A percentile compares a stretch with the other conserved stretches of the same genome.
These are phyloP conservation scores for Megaleporinus macrocephalus DNA, from an alignment of 2,113 vertebrate species.

Conservation along the genomic window DNA sequence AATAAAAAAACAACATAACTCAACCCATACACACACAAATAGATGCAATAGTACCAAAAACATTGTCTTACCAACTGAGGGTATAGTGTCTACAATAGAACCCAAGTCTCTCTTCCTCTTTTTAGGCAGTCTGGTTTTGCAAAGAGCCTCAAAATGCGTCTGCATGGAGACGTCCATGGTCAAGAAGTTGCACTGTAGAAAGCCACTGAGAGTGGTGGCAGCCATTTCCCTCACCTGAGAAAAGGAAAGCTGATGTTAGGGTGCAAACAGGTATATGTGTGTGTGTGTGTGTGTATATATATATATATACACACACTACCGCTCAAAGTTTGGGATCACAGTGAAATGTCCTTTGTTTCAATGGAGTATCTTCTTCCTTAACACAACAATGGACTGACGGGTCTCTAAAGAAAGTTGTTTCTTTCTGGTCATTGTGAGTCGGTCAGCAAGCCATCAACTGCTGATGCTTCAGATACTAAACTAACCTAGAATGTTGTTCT, in stretches of 20 bases:
- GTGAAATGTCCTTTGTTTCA: no score
- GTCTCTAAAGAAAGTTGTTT: no score
- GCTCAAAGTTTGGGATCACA: no score
- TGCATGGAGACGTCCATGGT: conserved; percentile 92
- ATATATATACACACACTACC: no score
- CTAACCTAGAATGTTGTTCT: no score
- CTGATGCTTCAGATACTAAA: no score
- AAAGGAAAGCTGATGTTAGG: not conserved
- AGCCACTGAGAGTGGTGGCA: conserved; percentile 92
- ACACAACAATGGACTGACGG: no score
- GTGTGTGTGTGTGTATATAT: no score
- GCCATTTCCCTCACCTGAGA: conserved; percentile 96
- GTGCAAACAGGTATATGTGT: no score
- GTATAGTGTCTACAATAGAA: conserved; percentile 83
- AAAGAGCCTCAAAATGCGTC: conserved; percentile 93
- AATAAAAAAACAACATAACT: not conserved
- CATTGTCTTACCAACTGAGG: conserved; percentile 78
- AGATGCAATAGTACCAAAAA: conserved; percentile 1
- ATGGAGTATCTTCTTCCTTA: no score
- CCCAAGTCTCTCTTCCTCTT: conserved; percentile 87
- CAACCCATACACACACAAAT: conserved; percentile 15
- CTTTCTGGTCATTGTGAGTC: no score
- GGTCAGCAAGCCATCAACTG: no score
- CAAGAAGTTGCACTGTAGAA: conserved; percentile 95
- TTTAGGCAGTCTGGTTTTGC: conserved; percentile 92